Evolutionary conservation across 2,797 vertebrate genomes (phyloP), one percentile per base, ranked within the genome.

Genomic region (Ctenopoma multispine): DNA sequence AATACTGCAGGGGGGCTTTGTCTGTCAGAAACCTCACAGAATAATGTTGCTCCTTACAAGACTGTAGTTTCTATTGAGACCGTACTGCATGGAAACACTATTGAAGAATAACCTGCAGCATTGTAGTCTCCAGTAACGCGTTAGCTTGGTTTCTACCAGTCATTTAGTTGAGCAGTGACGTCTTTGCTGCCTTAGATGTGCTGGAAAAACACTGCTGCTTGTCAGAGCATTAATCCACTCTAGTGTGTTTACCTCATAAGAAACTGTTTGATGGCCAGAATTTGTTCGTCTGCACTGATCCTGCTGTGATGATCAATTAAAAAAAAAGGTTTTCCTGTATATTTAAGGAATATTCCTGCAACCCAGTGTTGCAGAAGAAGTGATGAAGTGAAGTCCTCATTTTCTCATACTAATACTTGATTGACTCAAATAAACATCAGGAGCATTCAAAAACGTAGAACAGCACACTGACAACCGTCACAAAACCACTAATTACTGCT

Each of bases 11-110:
- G 14, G 18, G 6, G 5, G 14, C 40, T 75, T 47, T 74, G 49
- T 43, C 64, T 56, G 62, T 58, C 80, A 67, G 29, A 60, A 1
- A 24, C 34, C 62, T 63, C 46, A 47, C 40, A 75, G 53, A 67
- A 27, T 17, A 80, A 49, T 46, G 20, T 44, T 59, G 10, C 51
- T 7, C 18, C 50, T 49, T 51, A 34, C 23, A n/a, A 64, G 63
- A 41, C 38, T 6, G 2, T 18, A 14, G 60, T 53, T 41, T 57
- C 18, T 36, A 34, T 36, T 36, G 38, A 50, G 54, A 62, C 48
- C 12, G 40, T 17, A 43, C 23, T 24, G 24, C 24, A 24, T 24
- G 24, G 24, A 24, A 24, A 24, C 4, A 24, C 24, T 24, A 24
- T 24, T 24, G 24, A 2, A 24, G 24, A 49, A 58, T 21, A 63